A percentile compares a stretch with the other conserved stretches of the same genome.
phyloP scores from a whole-genome alignment of 1,140 invertebrate species.

The Drosophila lacteicornis region DNA sequence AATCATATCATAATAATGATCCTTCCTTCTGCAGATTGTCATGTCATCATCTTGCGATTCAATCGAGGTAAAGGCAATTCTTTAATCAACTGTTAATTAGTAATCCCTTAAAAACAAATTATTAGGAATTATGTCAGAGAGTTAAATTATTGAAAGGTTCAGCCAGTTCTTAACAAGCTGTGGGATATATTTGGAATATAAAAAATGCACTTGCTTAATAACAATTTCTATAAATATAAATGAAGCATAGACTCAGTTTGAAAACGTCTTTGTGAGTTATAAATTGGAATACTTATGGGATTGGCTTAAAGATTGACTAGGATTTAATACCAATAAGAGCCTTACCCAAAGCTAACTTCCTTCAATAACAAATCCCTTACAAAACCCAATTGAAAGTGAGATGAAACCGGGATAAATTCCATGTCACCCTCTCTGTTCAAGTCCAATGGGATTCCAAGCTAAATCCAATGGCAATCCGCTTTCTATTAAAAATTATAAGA shows the following conservation, averaged over 20 bases:
- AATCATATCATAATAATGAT: constrained; percentile 19
- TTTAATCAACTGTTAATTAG: constrained; percentile 6
- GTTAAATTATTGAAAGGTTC: not conserved
- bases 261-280: too few species aligned
- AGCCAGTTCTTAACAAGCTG: too few species aligned
- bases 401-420: not conserved
- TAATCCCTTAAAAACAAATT: not conserved
- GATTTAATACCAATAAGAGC: too few species aligned
- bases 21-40: constrained; percentile 17
- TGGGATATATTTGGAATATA: too few species aligned
- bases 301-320: too few species aligned
- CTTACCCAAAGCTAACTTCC: too few species aligned
- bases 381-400: not conserved
- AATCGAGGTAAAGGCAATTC: constrained; percentile 16
- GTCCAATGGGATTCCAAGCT: not conserved
- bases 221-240: too few species aligned
- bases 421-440: not conserved
- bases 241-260: too few species aligned
- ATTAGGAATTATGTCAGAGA: not conserved
- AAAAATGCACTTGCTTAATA: too few species aligned
- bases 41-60: constrained; percentile 34
- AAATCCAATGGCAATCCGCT: not conserved
- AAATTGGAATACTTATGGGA: too few species aligned
- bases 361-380: not conserved
- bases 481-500: not conserved